Conservation (phyloP, 2,888 invertebrate species). For the Acleris sparsana region DNA sequence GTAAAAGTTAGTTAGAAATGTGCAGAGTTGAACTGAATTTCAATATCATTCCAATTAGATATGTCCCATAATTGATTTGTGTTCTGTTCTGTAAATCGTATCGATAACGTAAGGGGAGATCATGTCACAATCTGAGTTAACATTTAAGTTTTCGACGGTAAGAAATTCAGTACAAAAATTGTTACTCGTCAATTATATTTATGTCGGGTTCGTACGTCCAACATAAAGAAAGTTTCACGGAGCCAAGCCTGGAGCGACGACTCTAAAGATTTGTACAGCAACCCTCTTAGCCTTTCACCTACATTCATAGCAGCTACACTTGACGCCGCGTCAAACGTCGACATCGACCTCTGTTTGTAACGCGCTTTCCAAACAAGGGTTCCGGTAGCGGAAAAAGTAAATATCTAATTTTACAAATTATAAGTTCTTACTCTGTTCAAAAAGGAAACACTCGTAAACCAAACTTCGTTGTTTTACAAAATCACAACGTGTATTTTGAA, state of each 20-base stretch:
- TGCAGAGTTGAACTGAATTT: too few relatives aligned
- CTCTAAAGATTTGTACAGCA: slow-evolving; percentile 59
- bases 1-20: too few relatives aligned
- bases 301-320: slow-evolving; percentile 57
- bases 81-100: too few relatives aligned
- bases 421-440: not conserved
- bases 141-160: not conserved
- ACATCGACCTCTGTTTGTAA: slow-evolving; percentile 49
- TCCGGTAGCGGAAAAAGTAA: not conserved
- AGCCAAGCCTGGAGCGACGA: slow-evolving; percentile 56
- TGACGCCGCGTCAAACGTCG: slow-evolving; percentile 58
- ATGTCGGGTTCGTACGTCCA: slow-evolving; percentile 29
- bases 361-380: slow-evolving; percentile 21
- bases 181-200: slow-evolving; percentile 28
- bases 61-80: too few relatives aligned
- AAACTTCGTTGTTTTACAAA: slow-evolving; percentile 7
- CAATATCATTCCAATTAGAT: too few relatives aligned
- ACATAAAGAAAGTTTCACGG: slow-evolving; percentile 50
- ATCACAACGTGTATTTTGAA: slow-evolving; percentile 20
- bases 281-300: slow-evolving; percentile 59
- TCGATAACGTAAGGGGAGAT: too few relatives aligned
- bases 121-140: not conserved
- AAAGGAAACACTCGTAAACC: not conserved
- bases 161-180: not conserved
- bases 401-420: not conserved